phyloP scores from a whole-genome alignment of 2,888 invertebrate genomes.

The Aphidoletes aphidimyza region DNA sequence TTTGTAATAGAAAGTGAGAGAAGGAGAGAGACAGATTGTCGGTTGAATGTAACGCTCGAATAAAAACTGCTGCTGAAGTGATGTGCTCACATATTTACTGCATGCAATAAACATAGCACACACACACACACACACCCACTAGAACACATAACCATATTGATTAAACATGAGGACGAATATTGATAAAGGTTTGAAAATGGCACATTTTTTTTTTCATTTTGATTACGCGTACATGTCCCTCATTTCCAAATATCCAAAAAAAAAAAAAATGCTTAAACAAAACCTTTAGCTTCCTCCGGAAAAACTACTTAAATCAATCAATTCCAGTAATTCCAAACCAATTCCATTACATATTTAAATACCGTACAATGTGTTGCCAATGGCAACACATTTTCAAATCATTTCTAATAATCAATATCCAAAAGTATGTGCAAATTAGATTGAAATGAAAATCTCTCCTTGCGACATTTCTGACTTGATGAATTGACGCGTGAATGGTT shows the following conservation, averaged over 20 bases:
- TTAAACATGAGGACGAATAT: too few relatives aligned
- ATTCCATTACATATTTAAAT: not conserved
- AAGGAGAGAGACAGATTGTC: not conserved
- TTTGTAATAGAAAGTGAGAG: conserved; percentile 24
- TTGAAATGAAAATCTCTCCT: too few relatives aligned
- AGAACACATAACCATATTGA: not conserved
- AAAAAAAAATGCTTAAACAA: not conserved
- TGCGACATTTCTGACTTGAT: not conserved
- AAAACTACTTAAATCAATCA: not conserved
- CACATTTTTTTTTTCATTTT: not conserved
- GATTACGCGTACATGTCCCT: not conserved
- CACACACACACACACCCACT: not conserved
- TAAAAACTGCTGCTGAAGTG: not conserved
- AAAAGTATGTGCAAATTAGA: too few relatives aligned
- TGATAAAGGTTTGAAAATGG: not conserved
- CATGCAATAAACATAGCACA: not conserved
- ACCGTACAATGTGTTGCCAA: conserved; percentile 1
- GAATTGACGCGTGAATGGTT: not conserved
- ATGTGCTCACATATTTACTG: not conserved
- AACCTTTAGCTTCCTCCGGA: not conserved
- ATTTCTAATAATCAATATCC: too few relatives aligned
- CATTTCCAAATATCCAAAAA: not conserved
- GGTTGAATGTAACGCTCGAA: not conserved
- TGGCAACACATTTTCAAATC: not conserved
- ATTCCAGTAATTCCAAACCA: too few relatives aligned